A percentile compares a stretch with the other conserved stretches of the same genome.
Conservation (phyloP, 2,113 vertebrate genomes). For the Tupaia tana region DNA sequence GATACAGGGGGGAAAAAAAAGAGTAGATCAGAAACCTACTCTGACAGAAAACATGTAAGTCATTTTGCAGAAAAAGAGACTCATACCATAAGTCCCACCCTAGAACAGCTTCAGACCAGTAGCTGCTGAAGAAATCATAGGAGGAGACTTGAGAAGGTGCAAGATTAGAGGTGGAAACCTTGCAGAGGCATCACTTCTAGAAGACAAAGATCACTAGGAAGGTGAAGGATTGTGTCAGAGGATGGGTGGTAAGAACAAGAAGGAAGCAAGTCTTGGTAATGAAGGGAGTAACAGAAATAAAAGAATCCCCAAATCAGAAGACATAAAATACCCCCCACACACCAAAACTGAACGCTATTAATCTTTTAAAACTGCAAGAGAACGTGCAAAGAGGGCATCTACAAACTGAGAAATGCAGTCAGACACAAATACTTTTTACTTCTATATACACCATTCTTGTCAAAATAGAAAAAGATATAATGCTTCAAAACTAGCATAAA, state of each 20-base stretch:
- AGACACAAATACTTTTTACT: neutral
- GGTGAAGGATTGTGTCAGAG: neutral
- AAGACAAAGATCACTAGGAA: neutral
- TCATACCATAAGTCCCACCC: neutral
- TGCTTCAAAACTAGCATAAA: conserved; percentile 17
- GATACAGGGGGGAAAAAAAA: neutral
- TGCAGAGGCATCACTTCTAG: neutral
- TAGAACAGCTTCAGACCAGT: neutral
- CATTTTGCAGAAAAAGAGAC: neutral
- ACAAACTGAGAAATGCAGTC: neutral
- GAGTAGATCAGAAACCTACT: neutral
- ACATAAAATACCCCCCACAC: neutral
- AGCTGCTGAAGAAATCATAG: neutral
- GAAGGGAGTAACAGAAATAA: neutral
- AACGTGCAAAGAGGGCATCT: neutral
- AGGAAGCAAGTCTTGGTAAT: neutral
- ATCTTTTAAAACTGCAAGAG: neutral
- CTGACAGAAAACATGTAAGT: neutral
- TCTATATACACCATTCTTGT: neutral
- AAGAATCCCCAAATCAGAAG: neutral
- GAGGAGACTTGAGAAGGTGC: neutral
- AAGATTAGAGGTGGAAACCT: neutral
- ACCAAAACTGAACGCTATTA: neutral
- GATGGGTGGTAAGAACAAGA: neutral
- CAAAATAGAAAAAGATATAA: neutral